A percentile compares a stretch with the other conserved stretches of the same genome.
Evolutionary conservation across 1,140 invertebrate genomes (phyloP).

Genomic region (Atopsyche davidsoni): DNA sequence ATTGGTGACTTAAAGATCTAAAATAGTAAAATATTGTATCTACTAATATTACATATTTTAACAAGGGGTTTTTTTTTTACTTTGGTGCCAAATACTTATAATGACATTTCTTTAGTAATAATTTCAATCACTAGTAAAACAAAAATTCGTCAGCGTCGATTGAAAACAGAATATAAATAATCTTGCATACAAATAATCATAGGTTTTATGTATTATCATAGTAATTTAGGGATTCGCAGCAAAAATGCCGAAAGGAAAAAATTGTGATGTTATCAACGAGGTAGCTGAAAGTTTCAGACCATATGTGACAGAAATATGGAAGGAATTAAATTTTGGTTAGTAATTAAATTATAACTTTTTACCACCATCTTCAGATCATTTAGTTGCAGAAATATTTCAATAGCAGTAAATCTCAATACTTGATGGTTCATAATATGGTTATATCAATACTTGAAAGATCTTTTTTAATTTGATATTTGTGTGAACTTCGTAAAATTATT

Average conservation of each 20-base stretch:
- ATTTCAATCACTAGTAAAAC: no score
- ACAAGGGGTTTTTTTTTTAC: no score
- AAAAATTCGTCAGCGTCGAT: no score
- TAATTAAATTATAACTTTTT: not conserved
- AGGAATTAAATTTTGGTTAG: conserved; percentile 24
- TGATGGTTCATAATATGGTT: not conserved
- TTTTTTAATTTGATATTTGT: not conserved
- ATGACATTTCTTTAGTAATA: no score
- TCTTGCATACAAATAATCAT: no score
- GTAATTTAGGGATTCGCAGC: no score
- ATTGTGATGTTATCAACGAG: conserved; percentile 16
- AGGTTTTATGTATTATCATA: no score
- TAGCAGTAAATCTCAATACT: not conserved
- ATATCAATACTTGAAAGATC: not conserved
- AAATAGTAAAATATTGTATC: no score
- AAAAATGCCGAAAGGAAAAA: conserved; percentile 11
- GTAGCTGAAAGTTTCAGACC: conserved; percentile 22
- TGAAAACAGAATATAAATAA: no score
- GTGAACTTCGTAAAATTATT: not conserved
- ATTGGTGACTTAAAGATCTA: no score
- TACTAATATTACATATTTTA: no score
- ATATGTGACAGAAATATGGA: conserved; percentile 21
- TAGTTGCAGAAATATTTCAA: not conserved
- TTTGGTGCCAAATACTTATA: no score
- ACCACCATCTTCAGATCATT: not conserved